Conservation (phyloP, 2,797 vertebrate species). For the Syngnathus acus region DNA sequence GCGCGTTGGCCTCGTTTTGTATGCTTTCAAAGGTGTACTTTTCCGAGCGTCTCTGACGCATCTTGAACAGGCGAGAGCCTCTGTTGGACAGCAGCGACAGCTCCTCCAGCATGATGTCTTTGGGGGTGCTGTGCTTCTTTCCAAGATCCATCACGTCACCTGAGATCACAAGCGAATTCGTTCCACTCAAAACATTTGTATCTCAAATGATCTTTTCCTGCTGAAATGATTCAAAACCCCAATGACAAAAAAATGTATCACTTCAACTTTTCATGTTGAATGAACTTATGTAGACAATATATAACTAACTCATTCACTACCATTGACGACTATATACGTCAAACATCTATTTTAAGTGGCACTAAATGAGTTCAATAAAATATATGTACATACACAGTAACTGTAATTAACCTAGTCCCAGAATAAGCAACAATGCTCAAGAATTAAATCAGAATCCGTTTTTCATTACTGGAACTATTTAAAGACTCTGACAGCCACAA, state of each 20-base stretch:
- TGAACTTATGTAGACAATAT: too few species aligned
- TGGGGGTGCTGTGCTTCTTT: constrained; percentile 89
- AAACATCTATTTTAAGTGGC: too few species aligned
- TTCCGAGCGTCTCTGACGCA: constrained; percentile 93
- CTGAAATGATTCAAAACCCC: neutral
- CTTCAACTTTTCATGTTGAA: too few species aligned
- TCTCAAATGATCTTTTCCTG: neutral
- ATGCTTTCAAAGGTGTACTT: constrained; percentile 97
- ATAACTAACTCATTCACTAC: too few species aligned
- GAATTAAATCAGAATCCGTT: too few species aligned
- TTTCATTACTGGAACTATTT: neutral
- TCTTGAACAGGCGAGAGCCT: constrained; percentile 94
- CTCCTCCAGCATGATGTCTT: constrained; percentile 98
- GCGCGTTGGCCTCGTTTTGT: constrained; percentile 82
- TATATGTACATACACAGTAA: too few species aligned
- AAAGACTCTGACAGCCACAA: neutral
- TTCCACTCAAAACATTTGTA: too few species aligned
- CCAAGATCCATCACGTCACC: constrained; percentile 82
- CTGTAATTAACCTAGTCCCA: too few species aligned
- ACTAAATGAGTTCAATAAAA: too few species aligned
- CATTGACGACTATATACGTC: too few species aligned
- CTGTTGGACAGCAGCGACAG: constrained; percentile 86
- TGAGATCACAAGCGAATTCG: constrained; percentile 16
- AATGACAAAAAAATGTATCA: neutral
- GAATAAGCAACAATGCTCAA: too few species aligned